These are phyloP conservation scores for Sphaerophoria rueppellii DNA, from an alignment of 2,888 invertebrate species.

Conservation along the genomic window DNA sequence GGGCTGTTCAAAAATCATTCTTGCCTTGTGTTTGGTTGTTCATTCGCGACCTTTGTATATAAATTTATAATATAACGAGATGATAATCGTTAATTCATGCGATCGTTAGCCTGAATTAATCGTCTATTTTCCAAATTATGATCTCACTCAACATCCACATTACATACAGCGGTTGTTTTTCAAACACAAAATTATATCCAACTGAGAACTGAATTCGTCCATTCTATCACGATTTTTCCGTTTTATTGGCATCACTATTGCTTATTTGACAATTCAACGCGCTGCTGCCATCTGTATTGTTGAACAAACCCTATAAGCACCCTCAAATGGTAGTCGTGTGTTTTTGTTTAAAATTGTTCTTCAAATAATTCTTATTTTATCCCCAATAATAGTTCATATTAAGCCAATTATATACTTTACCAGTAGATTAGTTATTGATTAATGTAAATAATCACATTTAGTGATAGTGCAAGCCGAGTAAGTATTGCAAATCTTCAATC, in stretches of 20 bases:
- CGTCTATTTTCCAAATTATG: not conserved
- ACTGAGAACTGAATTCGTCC: slow-evolving; percentile 10
- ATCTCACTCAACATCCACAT: not conserved
- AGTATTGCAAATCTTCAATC: slow-evolving; percentile 19
- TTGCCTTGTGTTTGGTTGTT: too few species aligned
- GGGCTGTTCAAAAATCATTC: too few species aligned
- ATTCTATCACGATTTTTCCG: not conserved
- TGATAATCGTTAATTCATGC: too few species aligned
- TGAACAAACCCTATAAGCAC: slow-evolving; percentile 58
- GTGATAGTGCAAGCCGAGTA: slow-evolving; percentile 3
- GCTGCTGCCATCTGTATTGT: slow-evolving; percentile 63
- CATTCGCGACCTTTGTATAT: too few species aligned
- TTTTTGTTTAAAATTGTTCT: slow-evolving; percentile 74
- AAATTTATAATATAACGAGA: too few species aligned
- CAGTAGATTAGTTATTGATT: slow-evolving; percentile 6
- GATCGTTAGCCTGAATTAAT: too few species aligned
- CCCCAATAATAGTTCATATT: slow-evolving; percentile 21
- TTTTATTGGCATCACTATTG: slow-evolving; percentile 17
- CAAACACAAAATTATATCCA: not conserved
- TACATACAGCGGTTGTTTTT: not conserved
- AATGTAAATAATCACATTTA: slow-evolving; percentile 23
- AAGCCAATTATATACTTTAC: slow-evolving; percentile 7
- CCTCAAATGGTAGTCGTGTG: slow-evolving; percentile 74
- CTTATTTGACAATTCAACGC: slow-evolving; percentile 50
- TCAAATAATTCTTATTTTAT: slow-evolving; percentile 59